phyloP scores from a whole-genome alignment of 2,888 invertebrate genomes.

The Acanthosepion lycidas region DNA sequence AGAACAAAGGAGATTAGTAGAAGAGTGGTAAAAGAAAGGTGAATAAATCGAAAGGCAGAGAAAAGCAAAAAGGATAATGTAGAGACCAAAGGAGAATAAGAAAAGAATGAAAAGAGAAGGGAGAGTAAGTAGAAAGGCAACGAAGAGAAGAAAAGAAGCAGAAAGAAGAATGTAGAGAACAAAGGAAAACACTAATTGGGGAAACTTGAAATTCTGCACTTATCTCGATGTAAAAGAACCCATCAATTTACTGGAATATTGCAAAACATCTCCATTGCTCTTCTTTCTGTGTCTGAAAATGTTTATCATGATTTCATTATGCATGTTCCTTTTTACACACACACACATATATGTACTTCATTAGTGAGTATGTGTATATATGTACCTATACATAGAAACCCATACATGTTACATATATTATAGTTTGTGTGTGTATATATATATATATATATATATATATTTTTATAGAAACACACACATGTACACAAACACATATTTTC shows the following conservation, averaged over 20 bases:
- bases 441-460: not conserved
- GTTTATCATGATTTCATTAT: not conserved
- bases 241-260: conserved; percentile 12
- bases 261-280: not conserved
- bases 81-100: not conserved
- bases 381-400: not conserved
- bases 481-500: no score
- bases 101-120: no score
- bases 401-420: not conserved
- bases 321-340: not conserved
- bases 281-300: not conserved
- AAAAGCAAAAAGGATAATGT: not conserved
- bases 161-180: not conserved
- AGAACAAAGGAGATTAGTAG: no score
- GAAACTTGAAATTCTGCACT: not conserved
- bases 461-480: no score
- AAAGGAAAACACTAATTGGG: not conserved
- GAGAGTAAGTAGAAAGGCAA: no score
- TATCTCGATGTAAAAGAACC: conserved; percentile 8
- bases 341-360: not conserved
- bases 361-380: not conserved
- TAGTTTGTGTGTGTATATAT: not conserved
- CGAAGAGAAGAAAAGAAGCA: not conserved
- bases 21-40: no score
- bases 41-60: no score